Evolutionary conservation across 1,140 invertebrate species (phyloP), one percentile per base, ranked within the genome.

Genomic region (Rhysida immarginata): DNA sequence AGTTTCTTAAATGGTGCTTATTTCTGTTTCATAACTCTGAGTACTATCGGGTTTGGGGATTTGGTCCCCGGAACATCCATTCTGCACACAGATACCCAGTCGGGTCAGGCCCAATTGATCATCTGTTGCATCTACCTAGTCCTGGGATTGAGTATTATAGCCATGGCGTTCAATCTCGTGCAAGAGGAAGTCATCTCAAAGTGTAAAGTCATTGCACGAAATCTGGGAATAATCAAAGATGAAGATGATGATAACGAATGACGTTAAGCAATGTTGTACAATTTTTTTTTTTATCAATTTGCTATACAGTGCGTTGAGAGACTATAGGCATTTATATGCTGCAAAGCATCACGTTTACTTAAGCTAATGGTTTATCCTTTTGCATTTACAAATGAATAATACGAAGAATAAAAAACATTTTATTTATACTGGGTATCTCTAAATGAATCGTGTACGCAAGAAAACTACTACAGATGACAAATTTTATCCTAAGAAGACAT

Each of bases 81-180:
- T 67, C 66, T 68, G 64, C 5, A 35, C 29, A 69, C 75, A 2
- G 79, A 81, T 42, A 77, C 73, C 21, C 77, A 75, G 57, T 61
- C 62, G 62, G 83, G 73, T 2, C 75, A 88, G 62, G 74, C 87
- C 8, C 85, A 89, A 67, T 74, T 91, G 57, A 80, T 90, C 26
- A 81, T 83, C 13, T 88, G 85, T 68, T 88, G 87, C 66, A 73
- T 87, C 1, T 95, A 93, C 68, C 68, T 95, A 29, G 75, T 94
- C 29, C 76, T 94, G 59, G 91, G 91, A 23, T 75, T 95, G 26
- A 84, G 91, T 14, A 71, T 95, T 26, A 82, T 95, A 60, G 88
- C 90, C 1, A 94, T 92, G 87, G 87, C 87, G 53, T 94, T 92
- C 65, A 90, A 85, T 68, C 75, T 95, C 26, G 81, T 95, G 56